These are phyloP conservation scores for Caenorhabditis inopinata DNA, from an alignment of 1,140 invertebrate genomes.

Conservation along the genomic window DNA sequence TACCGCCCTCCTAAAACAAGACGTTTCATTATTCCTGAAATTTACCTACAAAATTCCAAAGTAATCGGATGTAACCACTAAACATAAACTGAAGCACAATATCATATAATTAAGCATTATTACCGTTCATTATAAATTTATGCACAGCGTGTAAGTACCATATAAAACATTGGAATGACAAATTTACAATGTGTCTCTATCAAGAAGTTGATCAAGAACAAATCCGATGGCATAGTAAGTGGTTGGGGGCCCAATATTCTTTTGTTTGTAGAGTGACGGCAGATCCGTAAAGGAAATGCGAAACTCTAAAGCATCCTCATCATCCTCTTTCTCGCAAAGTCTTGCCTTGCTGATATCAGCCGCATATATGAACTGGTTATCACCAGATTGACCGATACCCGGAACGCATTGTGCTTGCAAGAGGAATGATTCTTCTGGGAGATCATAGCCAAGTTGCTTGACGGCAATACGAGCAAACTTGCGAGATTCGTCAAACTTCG, in stretches of 20 bases:
- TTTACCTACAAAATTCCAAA: too few species aligned
- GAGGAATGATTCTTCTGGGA: neutral
- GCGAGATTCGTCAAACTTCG: neutral
- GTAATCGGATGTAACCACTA: too few species aligned
- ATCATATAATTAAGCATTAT: too few species aligned
- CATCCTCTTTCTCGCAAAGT: slow-evolving; percentile 6
- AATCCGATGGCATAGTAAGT: slow-evolving; percentile 18
- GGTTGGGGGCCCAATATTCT: neutral
- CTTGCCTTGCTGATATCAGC: neutral
- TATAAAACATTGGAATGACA: too few species aligned
- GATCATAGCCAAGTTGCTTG: neutral
- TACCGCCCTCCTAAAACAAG: too few species aligned
- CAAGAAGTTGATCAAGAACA: neutral
- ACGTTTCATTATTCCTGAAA: too few species aligned
- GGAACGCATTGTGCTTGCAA: neutral
- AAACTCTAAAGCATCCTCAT: neutral
- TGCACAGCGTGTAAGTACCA: too few species aligned
- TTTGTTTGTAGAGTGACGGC: neutral
- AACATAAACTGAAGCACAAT: too few species aligned
- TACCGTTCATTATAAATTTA: too few species aligned
- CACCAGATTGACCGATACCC: slow-evolving; percentile 1
- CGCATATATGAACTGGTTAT: neutral
- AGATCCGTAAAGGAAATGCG: neutral
- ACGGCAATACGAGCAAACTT: neutral
- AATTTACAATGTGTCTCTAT: neutral